phyloP scores from a whole-genome alignment of 2,888 invertebrate species.

The Latheticus oryzae region DNA sequence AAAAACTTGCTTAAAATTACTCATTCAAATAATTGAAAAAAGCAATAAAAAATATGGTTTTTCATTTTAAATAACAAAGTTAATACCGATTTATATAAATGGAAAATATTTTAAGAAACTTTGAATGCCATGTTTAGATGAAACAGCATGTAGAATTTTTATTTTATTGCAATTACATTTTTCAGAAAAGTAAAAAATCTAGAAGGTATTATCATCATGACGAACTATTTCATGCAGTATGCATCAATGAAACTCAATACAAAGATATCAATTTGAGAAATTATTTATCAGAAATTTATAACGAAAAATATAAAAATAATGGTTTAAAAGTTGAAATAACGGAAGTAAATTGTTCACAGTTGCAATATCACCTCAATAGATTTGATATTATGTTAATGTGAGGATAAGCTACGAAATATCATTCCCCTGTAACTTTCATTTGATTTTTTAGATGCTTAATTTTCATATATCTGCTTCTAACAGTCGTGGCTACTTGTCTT shows the following conservation, averaged over 20 bases:
- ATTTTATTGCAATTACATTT: too few relatives aligned
- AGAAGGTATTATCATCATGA: slow-evolving; percentile 49
- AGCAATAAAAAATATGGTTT: too few relatives aligned
- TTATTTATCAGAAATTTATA: slow-evolving; percentile 41
- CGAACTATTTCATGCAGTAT: slow-evolving; percentile 49
- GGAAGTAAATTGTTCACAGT: slow-evolving; percentile 8
- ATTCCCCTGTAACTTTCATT: background rate
- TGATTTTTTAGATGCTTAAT: slow-evolving; percentile 9
- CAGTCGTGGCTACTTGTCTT: slow-evolving; percentile 3
- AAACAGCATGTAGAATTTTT: too few relatives aligned
- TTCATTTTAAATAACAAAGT: too few relatives aligned
- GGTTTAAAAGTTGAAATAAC: slow-evolving; percentile 21
- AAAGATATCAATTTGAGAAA: slow-evolving; percentile 7
- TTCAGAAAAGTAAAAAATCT: slow-evolving; percentile 36
- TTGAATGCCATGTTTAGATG: too few relatives aligned
- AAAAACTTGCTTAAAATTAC: too few relatives aligned
- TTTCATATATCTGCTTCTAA: background rate
- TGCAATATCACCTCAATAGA: background rate
- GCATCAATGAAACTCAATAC: slow-evolving; percentile 40
- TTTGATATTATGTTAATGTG: slow-evolving; percentile 1
- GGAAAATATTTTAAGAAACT: too few relatives aligned
- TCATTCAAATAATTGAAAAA: too few relatives aligned
- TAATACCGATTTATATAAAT: too few relatives aligned
- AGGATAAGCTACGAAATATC: too few relatives aligned
- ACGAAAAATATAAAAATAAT: slow-evolving; percentile 39